Evolutionary conservation across 2,113 vertebrate species (phyloP).

Genomic region (Orcinus orca): DNA sequence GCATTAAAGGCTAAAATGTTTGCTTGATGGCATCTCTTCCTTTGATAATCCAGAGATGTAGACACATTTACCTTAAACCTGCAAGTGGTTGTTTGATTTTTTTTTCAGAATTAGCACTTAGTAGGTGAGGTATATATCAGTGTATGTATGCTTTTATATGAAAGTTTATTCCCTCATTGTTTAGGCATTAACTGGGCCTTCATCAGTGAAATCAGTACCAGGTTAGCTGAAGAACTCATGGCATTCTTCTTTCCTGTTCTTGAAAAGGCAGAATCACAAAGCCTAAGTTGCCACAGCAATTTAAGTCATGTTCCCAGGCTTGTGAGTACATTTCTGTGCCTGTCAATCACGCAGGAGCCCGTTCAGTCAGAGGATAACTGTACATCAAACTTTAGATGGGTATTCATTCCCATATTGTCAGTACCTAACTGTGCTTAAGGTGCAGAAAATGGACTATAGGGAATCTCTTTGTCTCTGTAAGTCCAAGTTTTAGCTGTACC

Average conservation of each 20-base stretch:
- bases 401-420: background rate
- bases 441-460: background rate
- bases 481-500: background rate
- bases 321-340: slow-evolving; percentile 6
- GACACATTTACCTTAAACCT: background rate
- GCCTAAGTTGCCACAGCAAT: background rate
- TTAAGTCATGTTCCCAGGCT: background rate
- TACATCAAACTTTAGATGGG: background rate
- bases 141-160: background rate
- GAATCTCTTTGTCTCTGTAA: background rate
- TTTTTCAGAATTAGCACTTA: slow-evolving; percentile 41
- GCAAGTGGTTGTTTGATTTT: background rate
- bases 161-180: slow-evolving; percentile 18
- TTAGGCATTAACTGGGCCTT: background rate
- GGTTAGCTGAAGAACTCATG: background rate
- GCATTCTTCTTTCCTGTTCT: slow-evolving; percentile 17
- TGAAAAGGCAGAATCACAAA: background rate
- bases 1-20: slow-evolving; percentile 38
- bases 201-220: background rate
- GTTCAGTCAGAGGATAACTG: background rate
- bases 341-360: background rate
- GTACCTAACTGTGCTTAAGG: background rate
- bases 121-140: background rate
- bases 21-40: slow-evolving; percentile 16
- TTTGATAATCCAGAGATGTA: slow-evolving; percentile 35